Evolutionary conservation across 1,140 invertebrate genomes (phyloP).

Genomic region (Listronotus bonariensis): DNA sequence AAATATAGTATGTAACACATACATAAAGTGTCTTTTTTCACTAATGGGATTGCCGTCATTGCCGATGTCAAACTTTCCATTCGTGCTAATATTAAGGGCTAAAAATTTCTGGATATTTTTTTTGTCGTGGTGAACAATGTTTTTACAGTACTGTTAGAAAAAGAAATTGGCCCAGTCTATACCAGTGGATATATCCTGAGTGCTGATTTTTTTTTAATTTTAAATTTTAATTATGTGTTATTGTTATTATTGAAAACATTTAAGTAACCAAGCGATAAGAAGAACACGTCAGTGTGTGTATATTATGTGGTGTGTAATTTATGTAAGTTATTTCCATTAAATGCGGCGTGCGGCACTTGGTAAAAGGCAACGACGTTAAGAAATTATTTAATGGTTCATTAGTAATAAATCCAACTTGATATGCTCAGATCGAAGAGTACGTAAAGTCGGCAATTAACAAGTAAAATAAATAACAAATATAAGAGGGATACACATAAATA

Average conservation of each 20-base stretch:
- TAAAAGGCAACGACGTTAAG: conserved; percentile 25
- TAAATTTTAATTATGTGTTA: too few relatives aligned
- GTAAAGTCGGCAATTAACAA: conserved; percentile 13
- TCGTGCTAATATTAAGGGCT: too few relatives aligned
- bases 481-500: conserved; percentile 2
- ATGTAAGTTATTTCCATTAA: conserved; percentile 30
- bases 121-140: too few relatives aligned
- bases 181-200: too few relatives aligned
- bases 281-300: conserved; percentile 19
- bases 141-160: too few relatives aligned
- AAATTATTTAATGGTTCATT: conserved; percentile 31
- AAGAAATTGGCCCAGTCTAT: too few relatives aligned
- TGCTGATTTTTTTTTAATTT: too few relatives aligned
- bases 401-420: conserved; percentile 23
- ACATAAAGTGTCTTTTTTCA: too few relatives aligned
- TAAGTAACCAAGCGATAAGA: conserved; percentile 2
- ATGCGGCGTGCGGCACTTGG: conserved; percentile 23
- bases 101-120: too few relatives aligned
- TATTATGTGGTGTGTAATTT: conserved; percentile 18
- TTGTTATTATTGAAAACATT: conserved; percentile 1
- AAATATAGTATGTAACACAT: too few relatives aligned
- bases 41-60: too few relatives aligned
- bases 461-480: conserved; percentile 1
- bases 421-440: conserved; percentile 20
- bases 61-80: too few relatives aligned